These are phyloP conservation scores for Psittacula derbiana DNA, from an alignment of 2,797 vertebrate species.

Conservation along the genomic window DNA sequence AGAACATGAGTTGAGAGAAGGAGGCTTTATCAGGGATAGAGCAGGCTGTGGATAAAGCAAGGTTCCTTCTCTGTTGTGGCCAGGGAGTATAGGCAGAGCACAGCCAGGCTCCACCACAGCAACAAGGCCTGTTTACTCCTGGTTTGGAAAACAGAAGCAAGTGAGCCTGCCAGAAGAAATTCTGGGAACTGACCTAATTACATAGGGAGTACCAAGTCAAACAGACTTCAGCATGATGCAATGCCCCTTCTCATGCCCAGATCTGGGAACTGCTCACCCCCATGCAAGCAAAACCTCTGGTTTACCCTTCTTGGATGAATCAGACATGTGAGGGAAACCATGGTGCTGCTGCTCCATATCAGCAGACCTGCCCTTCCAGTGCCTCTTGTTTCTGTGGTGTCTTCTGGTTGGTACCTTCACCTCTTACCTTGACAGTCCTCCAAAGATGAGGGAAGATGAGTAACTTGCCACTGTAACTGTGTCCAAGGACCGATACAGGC, in stretches of 20 bases:
- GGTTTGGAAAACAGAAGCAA: not conserved
- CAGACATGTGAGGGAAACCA: not conserved
- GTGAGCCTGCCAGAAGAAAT: not conserved
- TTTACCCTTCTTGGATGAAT: not conserved
- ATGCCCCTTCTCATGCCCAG: not conserved
- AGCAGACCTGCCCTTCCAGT: not conserved
- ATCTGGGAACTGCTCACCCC: not conserved
- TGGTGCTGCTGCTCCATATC: not conserved
- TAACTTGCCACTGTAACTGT: not conserved
- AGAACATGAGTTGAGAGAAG: not conserved
- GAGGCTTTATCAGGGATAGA: not conserved
- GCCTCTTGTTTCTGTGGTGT: not conserved
- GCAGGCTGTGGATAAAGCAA: not conserved
- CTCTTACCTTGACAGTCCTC: not conserved
- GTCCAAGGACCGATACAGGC: not conserved
- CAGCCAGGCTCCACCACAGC: not conserved
- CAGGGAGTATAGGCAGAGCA: not conserved
- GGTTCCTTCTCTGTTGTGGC: not conserved
- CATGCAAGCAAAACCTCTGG: not conserved
- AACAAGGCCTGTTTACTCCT: not conserved
- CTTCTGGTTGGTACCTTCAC: not conserved
- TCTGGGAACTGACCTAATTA: slow-evolving; percentile 12
- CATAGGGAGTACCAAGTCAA: not conserved
- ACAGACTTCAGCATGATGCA: not conserved
- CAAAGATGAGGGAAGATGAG: not conserved